These are phyloP conservation scores for Drosophila aldrichi DNA, from an alignment of 2,888 invertebrate genomes.

Conservation along the genomic window DNA sequence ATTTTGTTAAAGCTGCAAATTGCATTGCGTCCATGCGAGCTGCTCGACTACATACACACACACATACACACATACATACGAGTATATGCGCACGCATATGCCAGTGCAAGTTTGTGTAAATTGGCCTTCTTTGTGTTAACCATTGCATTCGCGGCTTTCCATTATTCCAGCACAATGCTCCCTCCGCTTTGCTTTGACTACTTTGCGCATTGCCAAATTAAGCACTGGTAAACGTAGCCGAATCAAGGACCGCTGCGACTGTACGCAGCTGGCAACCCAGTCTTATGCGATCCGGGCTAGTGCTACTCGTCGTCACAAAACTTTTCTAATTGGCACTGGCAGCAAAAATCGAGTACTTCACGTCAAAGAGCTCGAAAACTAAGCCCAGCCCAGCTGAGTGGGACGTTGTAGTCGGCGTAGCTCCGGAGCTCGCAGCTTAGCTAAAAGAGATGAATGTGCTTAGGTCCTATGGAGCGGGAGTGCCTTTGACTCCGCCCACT, in stretches of 20 bases:
- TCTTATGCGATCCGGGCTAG: constrained; percentile 21
- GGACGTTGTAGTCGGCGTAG: constrained; percentile 26
- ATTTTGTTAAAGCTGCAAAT: constrained; percentile 41
- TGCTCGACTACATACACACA: constrained; percentile 2
- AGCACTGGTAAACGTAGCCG: constrained; percentile 25
- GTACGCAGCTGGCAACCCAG: constrained; percentile 20
- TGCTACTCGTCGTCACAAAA: constrained; percentile 49
- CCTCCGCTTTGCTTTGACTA: constrained; percentile 41
- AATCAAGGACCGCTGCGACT: constrained; percentile 1
- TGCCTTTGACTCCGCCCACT: constrained; percentile 21
- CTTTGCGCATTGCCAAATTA: constrained; percentile 34
- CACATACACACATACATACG: too few species aligned
- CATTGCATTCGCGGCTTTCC: constrained; percentile 33
- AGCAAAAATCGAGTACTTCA: constrained; percentile 49
- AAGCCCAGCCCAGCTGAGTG: constrained; percentile 37
- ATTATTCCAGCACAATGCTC: constrained; percentile 26
- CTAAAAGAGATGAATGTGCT: constrained; percentile 14
- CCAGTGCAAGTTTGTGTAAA: constrained; percentile 2
- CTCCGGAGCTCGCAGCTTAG: constrained; percentile 12
- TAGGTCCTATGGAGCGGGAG: neutral
- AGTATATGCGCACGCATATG: constrained; percentile 2
- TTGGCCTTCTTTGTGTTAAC: constrained; percentile 15
- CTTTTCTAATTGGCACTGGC: constrained; percentile 61
- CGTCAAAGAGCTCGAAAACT: constrained; percentile 50
- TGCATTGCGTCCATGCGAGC: constrained; percentile 30